Evolutionary conservation across 2,888 invertebrate genomes (phyloP), one percentile per base, ranked within the genome.

Genomic region (Leistus spinibarbis): DNA sequence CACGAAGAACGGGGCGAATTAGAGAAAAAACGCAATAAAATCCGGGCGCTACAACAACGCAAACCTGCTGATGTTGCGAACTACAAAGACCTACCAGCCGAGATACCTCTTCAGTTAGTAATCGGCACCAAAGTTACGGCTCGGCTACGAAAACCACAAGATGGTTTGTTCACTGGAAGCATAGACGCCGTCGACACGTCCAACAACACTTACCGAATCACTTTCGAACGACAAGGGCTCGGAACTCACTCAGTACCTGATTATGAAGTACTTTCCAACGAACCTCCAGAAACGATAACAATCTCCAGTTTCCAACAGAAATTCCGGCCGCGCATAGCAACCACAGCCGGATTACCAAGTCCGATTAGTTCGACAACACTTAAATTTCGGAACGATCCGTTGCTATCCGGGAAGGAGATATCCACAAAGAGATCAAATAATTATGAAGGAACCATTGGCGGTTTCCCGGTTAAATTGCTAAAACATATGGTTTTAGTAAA

Each of bases 241-340:
- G 98, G 98, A 0, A 97, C 97, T 3, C 96, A 98, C 86, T 96
- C 97, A 70, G 95, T 98, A 77, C 97, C 97, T 20, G 98, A 99
- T 86, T 97, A 93, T 87, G 98, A 98, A 90, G 98, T 98, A 77
- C 88, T 97, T 84, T 96, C 96, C 1, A 96, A 96, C 85, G 97
- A 97, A 80, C 91, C 93, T 60, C 94, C 95, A 60, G 98, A 98
- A 83, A 97, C 96, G 22, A 92, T 98, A 81, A 93, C 95, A 67
- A 88, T 97, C 56, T 91, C 93, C 54, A 94, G 93, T 78, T 93
- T 97, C 82, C 91, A 93, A 77, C 93, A 93, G 81, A 93, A 93
- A 81, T 93, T 93, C 81, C 89, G 94, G 77, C 93, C 94, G 2
- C 88, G 92, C 68, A 90, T 90, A 81, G 88, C 90, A 17, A 84